phyloP scores from a whole-genome alignment of 2,113 vertebrate species.

The Alligator sinensis region DNA sequence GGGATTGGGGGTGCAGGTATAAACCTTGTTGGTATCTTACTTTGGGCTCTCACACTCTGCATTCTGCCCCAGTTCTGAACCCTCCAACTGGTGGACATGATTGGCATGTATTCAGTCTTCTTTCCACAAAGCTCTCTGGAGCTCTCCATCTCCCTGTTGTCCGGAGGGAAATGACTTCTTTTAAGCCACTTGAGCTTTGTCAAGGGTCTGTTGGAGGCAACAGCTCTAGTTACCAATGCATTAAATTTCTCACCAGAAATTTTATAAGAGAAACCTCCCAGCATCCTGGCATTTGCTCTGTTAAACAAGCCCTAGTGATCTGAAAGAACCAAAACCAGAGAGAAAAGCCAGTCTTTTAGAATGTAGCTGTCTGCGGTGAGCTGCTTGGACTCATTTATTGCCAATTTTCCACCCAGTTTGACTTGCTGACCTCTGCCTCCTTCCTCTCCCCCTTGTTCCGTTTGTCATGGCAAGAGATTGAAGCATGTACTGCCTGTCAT shows the following conservation, averaged over 20 bases:
- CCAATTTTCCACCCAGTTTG: conserved; percentile 31
- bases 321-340: conserved; percentile 35
- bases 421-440: background rate
- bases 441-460: conserved; percentile 16
- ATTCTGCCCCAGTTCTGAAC: background rate
- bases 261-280: background rate
- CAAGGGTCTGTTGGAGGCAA: background rate
- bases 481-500: conserved; percentile 67
- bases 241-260: background rate
- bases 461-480: conserved; percentile 49
- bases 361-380: conserved; percentile 24
- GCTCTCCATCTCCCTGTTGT: background rate
- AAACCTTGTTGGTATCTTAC: background rate
- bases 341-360: conserved; percentile 13
- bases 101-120: background rate
- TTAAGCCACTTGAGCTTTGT: background rate
- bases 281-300: conserved; percentile 54
- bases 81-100: background rate
- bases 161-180: background rate
- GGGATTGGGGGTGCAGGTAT: background rate
- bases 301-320: conserved; percentile 60
- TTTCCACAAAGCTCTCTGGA: background rate
- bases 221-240: background rate
- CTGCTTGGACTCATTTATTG: conserved; percentile 47
- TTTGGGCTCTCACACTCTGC: background rate